Conservation (phyloP, 2,888 invertebrate genomes). For the Hydriomena furcata region DNA sequence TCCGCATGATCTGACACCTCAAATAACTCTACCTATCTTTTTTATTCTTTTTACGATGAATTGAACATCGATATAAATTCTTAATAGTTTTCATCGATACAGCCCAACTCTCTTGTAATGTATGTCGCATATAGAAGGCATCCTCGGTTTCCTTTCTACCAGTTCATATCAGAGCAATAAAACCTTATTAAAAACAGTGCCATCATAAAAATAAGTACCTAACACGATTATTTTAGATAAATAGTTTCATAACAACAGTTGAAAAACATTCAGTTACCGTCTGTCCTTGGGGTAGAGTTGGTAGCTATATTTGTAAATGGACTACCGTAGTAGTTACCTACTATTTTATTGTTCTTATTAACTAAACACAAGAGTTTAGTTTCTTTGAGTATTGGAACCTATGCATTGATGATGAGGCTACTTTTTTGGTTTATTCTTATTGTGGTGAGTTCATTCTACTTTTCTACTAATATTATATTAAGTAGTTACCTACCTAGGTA, state of each 20-base stretch:
- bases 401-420: conserved; percentile 29
- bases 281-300: not conserved
- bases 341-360: no score
- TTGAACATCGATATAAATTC: conserved; percentile 3
- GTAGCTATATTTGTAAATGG: not conserved
- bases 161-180: conserved; percentile 32
- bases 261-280: conserved; percentile 2
- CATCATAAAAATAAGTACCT: conserved; percentile 25
- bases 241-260: conserved; percentile 13
- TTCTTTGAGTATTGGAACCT: not conserved
- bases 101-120: conserved; percentile 27
- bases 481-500: no score
- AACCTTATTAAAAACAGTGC: conserved; percentile 30
- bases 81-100: conserved; percentile 3
- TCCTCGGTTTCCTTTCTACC: conserved; percentile 38
- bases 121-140: conserved; percentile 23
- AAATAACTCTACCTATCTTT: no score
- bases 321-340: no score
- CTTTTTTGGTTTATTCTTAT: conserved; percentile 40
- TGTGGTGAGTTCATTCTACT: conserved; percentile 39
- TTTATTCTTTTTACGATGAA: no score
- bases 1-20: no score
- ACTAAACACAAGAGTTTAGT: no score
- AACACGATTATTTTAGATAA: conserved; percentile 31
- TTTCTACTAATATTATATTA: no score